A percentile compares a stretch with the other conserved stretches of the same genome.
Evolutionary conservation across 2,113 vertebrate species (phyloP).

Genomic region (Ursus arctos): DNA sequence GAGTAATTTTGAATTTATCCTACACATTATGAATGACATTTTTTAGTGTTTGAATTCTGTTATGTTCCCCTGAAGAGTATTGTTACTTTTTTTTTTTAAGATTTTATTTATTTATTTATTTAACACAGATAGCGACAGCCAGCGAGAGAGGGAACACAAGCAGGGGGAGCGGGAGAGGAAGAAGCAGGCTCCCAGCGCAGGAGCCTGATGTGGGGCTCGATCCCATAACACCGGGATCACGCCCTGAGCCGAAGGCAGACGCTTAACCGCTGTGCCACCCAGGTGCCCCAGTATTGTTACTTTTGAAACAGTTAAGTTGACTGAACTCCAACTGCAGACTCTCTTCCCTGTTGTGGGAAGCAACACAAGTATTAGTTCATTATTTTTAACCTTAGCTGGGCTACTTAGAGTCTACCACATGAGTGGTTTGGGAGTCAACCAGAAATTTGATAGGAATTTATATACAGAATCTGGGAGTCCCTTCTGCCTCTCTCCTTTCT

Average conservation of each 20-base stretch:
- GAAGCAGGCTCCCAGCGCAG: too few species aligned
- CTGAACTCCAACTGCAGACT: neutral
- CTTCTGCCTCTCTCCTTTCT: neutral
- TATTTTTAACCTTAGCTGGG: neutral
- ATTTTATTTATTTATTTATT: too few species aligned
- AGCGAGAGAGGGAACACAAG: too few species aligned
- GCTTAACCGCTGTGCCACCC: too few species aligned
- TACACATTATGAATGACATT: neutral
- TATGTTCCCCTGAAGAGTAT: neutral
- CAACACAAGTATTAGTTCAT: neutral
- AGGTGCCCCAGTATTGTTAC: neutral
- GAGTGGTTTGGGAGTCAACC: neutral
- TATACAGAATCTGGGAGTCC: neutral
- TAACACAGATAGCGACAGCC: too few species aligned
- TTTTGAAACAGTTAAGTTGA: slow-evolving; percentile 33
- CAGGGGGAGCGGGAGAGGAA: too few species aligned
- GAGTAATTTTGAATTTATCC: neutral
- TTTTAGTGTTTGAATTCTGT: slow-evolving; percentile 26
- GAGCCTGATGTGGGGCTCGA: too few species aligned
- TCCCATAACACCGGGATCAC: too few species aligned
- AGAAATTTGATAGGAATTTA: neutral
- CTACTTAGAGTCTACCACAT: neutral
- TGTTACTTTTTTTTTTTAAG: neutral
- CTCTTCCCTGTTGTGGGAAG: neutral
- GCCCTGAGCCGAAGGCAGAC: too few species aligned